Percentiles rank a stretch among this genome's conserved stretches.
phyloP scores from a whole-genome alignment of 2,797 vertebrate species.

The Lepilemur ruficaudatus region DNA sequence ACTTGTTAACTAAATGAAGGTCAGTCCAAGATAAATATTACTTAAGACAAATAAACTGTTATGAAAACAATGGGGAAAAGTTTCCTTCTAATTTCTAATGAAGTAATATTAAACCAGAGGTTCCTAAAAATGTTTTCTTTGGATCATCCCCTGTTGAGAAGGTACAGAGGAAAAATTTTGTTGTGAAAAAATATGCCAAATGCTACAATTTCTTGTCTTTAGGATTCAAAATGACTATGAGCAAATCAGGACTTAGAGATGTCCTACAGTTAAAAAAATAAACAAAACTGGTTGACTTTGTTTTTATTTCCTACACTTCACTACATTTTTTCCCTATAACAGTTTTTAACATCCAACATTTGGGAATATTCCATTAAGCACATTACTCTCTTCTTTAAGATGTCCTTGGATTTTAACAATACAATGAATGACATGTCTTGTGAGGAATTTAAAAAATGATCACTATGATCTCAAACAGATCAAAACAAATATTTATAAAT shows the following conservation, averaged over 20 bases:
- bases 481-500: conserved; percentile 75
- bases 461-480: conserved; percentile 44
- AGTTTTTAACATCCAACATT: not conserved
- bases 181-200: not conserved
- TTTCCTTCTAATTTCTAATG: not conserved
- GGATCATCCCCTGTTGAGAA: not conserved
- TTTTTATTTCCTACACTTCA: not conserved
- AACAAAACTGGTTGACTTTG: not conserved
- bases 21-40: not conserved
- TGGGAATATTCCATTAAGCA: not conserved
- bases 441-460: not conserved
- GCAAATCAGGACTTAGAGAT: not conserved
- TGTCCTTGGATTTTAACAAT: not conserved
- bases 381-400: not conserved
- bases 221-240: not conserved
- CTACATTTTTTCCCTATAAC: not conserved
- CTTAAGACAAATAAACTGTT: not conserved
- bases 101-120: not conserved
- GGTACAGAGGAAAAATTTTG: not conserved
- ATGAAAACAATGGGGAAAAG: not conserved
- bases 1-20: conserved; percentile 14
- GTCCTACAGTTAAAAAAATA: not conserved
- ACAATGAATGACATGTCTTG: not conserved
- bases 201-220: not conserved
- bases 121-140: not conserved